Conservation (phyloP, 2,888 invertebrate genomes). For the Lydus trimaculatus region DNA sequence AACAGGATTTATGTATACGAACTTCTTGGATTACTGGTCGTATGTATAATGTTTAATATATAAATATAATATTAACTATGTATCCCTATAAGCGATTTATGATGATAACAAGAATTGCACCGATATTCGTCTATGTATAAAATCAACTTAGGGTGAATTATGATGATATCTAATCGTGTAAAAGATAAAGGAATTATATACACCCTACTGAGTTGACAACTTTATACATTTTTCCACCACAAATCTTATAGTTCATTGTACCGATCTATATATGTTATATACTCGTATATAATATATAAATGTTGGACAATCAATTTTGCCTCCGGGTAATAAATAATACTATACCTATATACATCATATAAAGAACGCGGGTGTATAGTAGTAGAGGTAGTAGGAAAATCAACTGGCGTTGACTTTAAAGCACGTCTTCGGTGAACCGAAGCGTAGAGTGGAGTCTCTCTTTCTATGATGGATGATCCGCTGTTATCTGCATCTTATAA, state of each 20-base stretch:
- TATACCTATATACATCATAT: not conserved
- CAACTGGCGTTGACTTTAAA: conserved; percentile 1
- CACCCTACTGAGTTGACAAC: not conserved
- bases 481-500: conserved; percentile 15
- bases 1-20: conserved; percentile 27
- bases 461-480: conserved; percentile 12
- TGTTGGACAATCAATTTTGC: conserved; percentile 4
- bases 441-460: not conserved
- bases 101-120: not conserved
- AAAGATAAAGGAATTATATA: not conserved
- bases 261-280: not conserved
- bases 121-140: too few species aligned
- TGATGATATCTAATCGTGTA: not conserved
- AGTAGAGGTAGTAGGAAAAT: not conserved
- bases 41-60: too few species aligned
- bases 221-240: not conserved
- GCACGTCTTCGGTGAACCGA: conserved; percentile 7
- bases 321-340: too few species aligned
- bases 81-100: too few species aligned
- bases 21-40: conserved; percentile 20
- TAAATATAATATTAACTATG: too few species aligned
- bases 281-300: not conserved
- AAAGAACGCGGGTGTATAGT: conserved; percentile 1
- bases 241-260: conserved; percentile 3
- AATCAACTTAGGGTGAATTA: too few species aligned